Percentiles rank a stretch among this genome's conserved stretches.
These are phyloP conservation scores for Sciaenops ocellatus DNA, from an alignment of 2,797 vertebrate genomes.

Conservation along the genomic window DNA sequence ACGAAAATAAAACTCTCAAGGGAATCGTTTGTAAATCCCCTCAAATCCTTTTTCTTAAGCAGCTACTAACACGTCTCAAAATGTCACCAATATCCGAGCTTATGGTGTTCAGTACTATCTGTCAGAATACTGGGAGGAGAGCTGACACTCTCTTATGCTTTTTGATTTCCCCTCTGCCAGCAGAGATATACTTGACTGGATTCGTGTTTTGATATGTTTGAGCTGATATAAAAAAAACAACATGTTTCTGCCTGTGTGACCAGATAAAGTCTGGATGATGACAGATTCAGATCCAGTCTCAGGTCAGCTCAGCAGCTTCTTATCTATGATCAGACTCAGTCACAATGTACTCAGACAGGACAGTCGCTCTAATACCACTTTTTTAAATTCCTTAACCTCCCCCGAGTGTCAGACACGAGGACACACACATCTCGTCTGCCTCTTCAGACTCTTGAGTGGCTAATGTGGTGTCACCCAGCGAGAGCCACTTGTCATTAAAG, in stretches of 20 bases:
- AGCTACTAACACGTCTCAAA: conserved; percentile 73
- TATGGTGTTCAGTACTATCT: conserved; percentile 60
- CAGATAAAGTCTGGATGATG: conserved; percentile 51
- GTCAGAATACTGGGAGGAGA: conserved; percentile 57
- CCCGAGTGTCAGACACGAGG: conserved; percentile 21
- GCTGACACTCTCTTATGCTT: conserved; percentile 63
- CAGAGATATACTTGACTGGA: conserved; percentile 42
- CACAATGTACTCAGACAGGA: conserved; percentile 19
- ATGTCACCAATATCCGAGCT: conserved; percentile 71
- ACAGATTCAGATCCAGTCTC: conserved; percentile 24
- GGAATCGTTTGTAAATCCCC: conserved; percentile 72
- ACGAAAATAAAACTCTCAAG: conserved; percentile 68
- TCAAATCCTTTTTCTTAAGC: conserved; percentile 76
- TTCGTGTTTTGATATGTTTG: conserved; percentile 53
- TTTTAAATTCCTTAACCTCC: conserved; percentile 52
- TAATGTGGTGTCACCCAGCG: conserved; percentile 54
- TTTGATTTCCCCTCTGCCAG: conserved; percentile 64
- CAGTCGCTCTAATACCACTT: conserved; percentile 6
- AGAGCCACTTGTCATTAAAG: conserved; percentile 80
- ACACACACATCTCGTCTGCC: conserved; percentile 26
- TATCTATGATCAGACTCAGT: conserved; percentile 52
- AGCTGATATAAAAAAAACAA: conserved; percentile 45
- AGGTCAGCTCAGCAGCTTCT: conserved; percentile 49
- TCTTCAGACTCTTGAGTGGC: conserved; percentile 55
- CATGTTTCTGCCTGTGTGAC: conserved; percentile 38